Evolutionary conservation across 2,888 invertebrate genomes (phyloP).

Genomic region (Caenorhabditis sulstoni): DNA sequence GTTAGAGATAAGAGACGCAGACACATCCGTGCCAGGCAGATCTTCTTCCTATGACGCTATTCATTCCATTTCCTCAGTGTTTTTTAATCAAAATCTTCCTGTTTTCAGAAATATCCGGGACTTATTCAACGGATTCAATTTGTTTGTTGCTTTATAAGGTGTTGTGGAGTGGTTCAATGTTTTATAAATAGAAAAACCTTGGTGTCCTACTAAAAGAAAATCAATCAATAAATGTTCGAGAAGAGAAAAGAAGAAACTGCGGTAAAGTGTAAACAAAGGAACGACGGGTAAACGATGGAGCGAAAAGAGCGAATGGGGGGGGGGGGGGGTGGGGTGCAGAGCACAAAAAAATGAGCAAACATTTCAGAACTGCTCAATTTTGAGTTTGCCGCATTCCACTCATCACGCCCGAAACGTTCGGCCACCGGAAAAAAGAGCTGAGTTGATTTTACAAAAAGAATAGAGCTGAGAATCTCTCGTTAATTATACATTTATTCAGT

Average conservation of each 20-base stretch:
- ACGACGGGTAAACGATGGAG: background rate
- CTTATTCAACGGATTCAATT: constrained; percentile 7
- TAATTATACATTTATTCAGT: background rate
- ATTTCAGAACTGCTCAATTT: constrained; percentile 31
- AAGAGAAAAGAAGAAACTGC: constrained; percentile 25
- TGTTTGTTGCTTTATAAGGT: background rate
- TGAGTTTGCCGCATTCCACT: background rate
- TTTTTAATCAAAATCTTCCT: background rate
- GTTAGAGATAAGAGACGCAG: constrained; percentile 20
- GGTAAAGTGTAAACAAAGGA: constrained; percentile 45
- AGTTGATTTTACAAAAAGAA: constrained; percentile 6
- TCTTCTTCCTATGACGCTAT: background rate
- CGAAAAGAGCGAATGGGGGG: constrained; percentile 5
- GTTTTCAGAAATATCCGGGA: constrained; percentile 3
- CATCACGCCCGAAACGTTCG: background rate
- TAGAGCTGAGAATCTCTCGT: constrained; percentile 6
- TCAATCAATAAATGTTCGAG: constrained; percentile 8
- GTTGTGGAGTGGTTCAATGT: background rate
- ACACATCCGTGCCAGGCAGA: background rate
- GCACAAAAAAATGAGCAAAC: constrained; percentile 35
- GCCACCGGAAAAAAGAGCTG: background rate
- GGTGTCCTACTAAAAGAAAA: constrained; percentile 3
- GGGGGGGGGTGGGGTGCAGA: no score
- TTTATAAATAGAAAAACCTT: background rate
- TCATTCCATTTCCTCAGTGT: background rate